Base-by-base conservation (phyloP, 2,888 invertebrate genomes). In the Meteorus colon region DNA sequence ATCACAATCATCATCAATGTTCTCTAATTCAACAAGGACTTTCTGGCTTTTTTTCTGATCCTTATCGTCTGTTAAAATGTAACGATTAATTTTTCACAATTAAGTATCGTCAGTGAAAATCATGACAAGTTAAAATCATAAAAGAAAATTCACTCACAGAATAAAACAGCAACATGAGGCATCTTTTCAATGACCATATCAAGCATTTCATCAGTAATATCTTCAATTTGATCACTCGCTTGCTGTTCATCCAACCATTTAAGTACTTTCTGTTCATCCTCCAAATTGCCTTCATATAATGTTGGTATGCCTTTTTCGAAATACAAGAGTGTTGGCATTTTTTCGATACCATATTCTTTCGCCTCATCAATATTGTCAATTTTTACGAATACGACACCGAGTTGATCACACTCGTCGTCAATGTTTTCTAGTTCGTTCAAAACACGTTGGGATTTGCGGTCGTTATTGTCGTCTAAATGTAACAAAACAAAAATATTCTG, bases 1-100 rank as follows among this genome's bases (percentile, higher is more conserved):
- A 89, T 97, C 97, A 90, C 96, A 96, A 88, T 97, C 97, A 86
- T 97, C 97, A 87, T 97, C 97, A 84, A 97, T 97, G 87, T 96
- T 97, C 90, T 97, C 97, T 84, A 97, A 90, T 89, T 96, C 97
- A 72, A 91, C 90, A 79, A 97, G 91, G 76, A 96, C 92, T 90
- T 96, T 96, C 89, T 96, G 95, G 88, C 96, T 96, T 90, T 96
- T 96, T 91, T 96, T 96, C 88, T 97, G 96, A 84, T 96, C 95
- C 90, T 95, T 96, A 90, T 97, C 96, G 91, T 97, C 97, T 97
- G 90, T 82, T 90, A 4, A 59, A 12, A 16, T 8, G 14, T 14
- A n/a, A n/a, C 10, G 16, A 48, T 48, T 16, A 59, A 41, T 27
- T 29, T 34, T 45, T 16, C 4, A 27, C 6, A 62, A 41, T 2